phyloP scores from a whole-genome alignment of 2,113 vertebrate species.

The Myodes glareolus region DNA sequence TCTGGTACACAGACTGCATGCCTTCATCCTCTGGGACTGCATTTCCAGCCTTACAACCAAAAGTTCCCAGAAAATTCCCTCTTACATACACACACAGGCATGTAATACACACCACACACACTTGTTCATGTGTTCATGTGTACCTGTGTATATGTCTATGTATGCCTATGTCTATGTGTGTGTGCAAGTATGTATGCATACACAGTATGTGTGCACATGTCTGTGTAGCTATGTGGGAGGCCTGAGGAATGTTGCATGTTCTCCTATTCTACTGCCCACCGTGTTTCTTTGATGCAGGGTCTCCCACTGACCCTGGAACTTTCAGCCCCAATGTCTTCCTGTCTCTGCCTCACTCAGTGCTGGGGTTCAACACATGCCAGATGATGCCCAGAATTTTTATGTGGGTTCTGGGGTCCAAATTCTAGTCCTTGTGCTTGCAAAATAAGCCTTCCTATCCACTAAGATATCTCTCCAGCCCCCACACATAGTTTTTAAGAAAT shows the following conservation, averaged over 20 bases:
- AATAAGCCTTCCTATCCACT: neutral
- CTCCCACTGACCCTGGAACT: neutral
- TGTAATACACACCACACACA: neutral
- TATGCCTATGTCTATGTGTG: neutral
- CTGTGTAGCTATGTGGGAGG: neutral
- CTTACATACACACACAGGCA: neutral
- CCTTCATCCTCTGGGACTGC: constrained; percentile 37
- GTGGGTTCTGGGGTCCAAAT: neutral
- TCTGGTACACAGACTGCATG: constrained; percentile 64
- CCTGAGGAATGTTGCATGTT: too few species aligned
- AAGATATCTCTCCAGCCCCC: too few species aligned
- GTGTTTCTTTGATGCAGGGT: neutral
- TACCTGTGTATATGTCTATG: neutral
- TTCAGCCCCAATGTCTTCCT: neutral
- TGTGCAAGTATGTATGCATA: neutral
- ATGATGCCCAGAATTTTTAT: neutral
- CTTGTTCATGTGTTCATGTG: neutral
- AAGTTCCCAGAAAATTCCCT: constrained; percentile 58
- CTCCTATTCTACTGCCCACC: neutral
- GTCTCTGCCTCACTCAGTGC: neutral
- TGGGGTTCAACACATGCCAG: neutral
- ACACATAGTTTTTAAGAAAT: neutral
- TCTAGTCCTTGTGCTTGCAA: neutral
- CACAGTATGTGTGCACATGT: neutral
- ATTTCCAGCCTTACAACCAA: constrained; percentile 18